Conservation (phyloP, 2,888 invertebrate species). For the Pseudanteris insignis region DNA sequence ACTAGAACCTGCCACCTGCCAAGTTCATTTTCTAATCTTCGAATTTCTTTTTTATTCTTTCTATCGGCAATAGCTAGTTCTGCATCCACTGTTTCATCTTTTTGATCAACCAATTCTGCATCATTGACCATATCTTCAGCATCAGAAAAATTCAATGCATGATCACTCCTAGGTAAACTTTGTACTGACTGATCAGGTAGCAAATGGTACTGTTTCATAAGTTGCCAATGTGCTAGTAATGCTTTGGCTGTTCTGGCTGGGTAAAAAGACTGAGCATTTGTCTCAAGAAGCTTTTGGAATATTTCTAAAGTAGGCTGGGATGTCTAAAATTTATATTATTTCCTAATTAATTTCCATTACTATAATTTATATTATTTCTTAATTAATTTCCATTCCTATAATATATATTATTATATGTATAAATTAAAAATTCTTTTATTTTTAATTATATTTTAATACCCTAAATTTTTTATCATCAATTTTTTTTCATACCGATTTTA, state of each 20-base stretch:
- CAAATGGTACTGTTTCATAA: conserved; percentile 90
- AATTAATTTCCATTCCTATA: too few species aligned
- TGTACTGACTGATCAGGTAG: conserved; percentile 88
- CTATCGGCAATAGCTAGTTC: conserved; percentile 81
- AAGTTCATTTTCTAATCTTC: conserved; percentile 87
- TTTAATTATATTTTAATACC: background rate
- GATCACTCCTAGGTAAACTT: conserved; percentile 72
- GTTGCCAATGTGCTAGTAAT: conserved; percentile 88
- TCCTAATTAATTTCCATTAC: too few species aligned
- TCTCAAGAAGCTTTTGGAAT: conserved; percentile 85
- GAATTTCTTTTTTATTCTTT: conserved; percentile 84
- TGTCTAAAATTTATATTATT: conserved; percentile 67
- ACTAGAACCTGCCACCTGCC: conserved; percentile 92
- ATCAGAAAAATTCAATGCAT: conserved; percentile 84
- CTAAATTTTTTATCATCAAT: conserved; percentile 26
- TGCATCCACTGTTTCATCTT: conserved; percentile 82
- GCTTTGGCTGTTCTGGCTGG: conserved; percentile 87
- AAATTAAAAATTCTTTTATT: background rate
- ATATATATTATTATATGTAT: background rate
- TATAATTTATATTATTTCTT: conserved; percentile 2
- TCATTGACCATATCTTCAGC: conserved; percentile 90
- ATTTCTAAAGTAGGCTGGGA: conserved; percentile 78
- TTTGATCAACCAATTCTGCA: conserved; percentile 81
- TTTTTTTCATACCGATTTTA: conserved; percentile 86
- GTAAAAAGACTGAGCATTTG: conserved; percentile 87